Percentiles rank a stretch among this genome's conserved stretches.
Evolutionary conservation across 2,113 vertebrate species (phyloP).

Genomic region (Pipra filicauda): DNA sequence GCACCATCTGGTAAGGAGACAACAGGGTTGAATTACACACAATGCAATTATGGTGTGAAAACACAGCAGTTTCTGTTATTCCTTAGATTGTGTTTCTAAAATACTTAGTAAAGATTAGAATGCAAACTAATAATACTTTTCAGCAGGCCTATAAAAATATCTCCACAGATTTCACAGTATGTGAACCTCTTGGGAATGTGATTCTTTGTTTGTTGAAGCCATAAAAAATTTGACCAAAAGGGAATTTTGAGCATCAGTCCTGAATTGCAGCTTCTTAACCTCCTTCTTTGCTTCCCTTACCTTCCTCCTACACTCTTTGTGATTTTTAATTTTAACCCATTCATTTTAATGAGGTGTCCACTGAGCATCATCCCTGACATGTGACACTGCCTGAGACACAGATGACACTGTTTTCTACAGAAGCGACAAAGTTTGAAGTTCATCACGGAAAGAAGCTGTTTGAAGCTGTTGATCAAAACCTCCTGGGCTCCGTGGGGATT

Average conservation of each 20-base stretch:
- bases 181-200: neutral
- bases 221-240: neutral
- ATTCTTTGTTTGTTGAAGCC: neutral
- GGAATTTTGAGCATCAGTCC: neutral
- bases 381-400: accelerated
- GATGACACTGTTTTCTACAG: neutral
- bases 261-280: neutral
- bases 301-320: accelerated
- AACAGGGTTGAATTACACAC: slow-evolving; percentile 33
- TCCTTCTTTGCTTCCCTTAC: neutral
- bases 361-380: neutral
- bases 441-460: neutral
- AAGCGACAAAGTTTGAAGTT: neutral
- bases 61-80: slow-evolving; percentile 20
- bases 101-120: slow-evolving; percentile 34
- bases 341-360: neutral
- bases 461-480: neutral
- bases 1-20: slow-evolving; percentile 41
- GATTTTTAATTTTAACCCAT: neutral
- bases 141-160: slow-evolving; percentile 4
- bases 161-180: neutral
- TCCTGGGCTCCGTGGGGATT: neutral
- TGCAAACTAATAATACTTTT: slow-evolving; percentile 32
- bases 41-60: slow-evolving; percentile 55
- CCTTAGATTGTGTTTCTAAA: slow-evolving; percentile 31